phyloP scores from a whole-genome alignment of 2,113 vertebrate species.

The Bubo scandiacus region DNA sequence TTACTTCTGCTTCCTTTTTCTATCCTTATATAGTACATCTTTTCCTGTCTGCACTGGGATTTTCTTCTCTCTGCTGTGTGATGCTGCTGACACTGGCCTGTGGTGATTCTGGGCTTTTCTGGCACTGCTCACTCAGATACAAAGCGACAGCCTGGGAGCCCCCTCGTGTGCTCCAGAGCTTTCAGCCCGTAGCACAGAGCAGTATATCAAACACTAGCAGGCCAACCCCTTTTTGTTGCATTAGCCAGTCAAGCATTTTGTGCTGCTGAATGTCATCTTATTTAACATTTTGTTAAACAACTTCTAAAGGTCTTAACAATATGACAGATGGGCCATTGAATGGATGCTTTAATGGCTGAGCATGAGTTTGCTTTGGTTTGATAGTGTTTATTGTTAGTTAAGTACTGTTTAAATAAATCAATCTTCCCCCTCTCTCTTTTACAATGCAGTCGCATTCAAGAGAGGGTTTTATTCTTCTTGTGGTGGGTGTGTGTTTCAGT shows the following conservation, averaged over 20 bases:
- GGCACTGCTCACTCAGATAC: slow-evolving; percentile 60
- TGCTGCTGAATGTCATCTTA: slow-evolving; percentile 78
- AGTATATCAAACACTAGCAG: slow-evolving; percentile 69
- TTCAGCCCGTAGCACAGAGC: slow-evolving; percentile 56
- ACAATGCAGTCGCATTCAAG: neutral
- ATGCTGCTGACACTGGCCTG: slow-evolving; percentile 9
- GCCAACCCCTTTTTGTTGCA: slow-evolving; percentile 66
- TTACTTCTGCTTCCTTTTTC: neutral
- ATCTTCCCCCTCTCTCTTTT: neutral
- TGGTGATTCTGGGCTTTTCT: slow-evolving; percentile 41
- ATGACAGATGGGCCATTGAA: slow-evolving; percentile 76
- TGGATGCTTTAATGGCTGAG: slow-evolving; percentile 70
- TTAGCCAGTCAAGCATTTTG: slow-evolving; percentile 76
- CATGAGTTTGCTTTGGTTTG: slow-evolving; percentile 67
- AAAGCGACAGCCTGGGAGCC: slow-evolving; percentile 62
- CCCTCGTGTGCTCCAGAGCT: slow-evolving; percentile 38
- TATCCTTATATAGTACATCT: neutral
- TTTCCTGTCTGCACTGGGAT: neutral
- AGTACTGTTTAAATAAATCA: slow-evolving; percentile 70
- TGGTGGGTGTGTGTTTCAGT: slow-evolving; percentile 7
- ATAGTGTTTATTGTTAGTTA: slow-evolving; percentile 76
- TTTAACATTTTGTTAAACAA: slow-evolving; percentile 81
- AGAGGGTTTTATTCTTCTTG: slow-evolving; percentile 5
- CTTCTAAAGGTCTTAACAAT: slow-evolving; percentile 80
- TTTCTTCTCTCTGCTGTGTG: neutral